Conservation (phyloP, 23 tunicate species). For the Corella eumyota region DNA sequence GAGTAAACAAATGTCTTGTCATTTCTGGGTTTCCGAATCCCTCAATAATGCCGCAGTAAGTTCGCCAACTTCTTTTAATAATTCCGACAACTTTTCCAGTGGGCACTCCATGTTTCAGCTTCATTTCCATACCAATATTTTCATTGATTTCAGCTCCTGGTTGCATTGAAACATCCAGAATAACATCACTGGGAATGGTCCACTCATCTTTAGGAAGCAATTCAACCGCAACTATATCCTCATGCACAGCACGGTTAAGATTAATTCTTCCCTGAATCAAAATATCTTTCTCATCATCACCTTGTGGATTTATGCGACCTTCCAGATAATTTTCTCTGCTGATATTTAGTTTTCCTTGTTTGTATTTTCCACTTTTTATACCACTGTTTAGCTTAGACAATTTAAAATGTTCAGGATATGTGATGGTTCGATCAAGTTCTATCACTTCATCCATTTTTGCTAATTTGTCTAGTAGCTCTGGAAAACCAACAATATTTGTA, state of each 20-base stretch:
- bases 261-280: conserved; percentile 88
- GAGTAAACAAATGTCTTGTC: conserved; percentile 84
- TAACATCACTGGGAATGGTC: conserved; percentile 82
- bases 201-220: conserved; percentile 58
- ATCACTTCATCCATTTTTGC: conserved; percentile 64
- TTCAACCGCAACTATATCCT: conserved; percentile 91
- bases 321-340: conserved; percentile 87
- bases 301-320: conserved; percentile 39
- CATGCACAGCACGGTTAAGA: conserved; percentile 89
- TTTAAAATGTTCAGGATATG: conserved; percentile 70
- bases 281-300: conserved; percentile 54
- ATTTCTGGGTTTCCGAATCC: conserved; percentile 56
- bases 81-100: conserved; percentile 94
- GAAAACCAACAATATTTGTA: conserved; percentile 53
- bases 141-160: conserved; percentile 90
- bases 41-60: conserved; percentile 96
- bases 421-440: conserved; percentile 66
- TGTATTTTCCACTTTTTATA: conserved; percentile 45
- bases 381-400: conserved; percentile 54
- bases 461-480: conserved; percentile 78
- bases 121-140: conserved; percentile 5
- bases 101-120: conserved; percentile 31
- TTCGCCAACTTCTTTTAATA: conserved; percentile 95
- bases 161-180: conserved; percentile 93
- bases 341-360: conserved; percentile 82